Evolutionary conservation across 2,797 vertebrate genomes (phyloP).

Genomic region (Parambassis ranga): DNA sequence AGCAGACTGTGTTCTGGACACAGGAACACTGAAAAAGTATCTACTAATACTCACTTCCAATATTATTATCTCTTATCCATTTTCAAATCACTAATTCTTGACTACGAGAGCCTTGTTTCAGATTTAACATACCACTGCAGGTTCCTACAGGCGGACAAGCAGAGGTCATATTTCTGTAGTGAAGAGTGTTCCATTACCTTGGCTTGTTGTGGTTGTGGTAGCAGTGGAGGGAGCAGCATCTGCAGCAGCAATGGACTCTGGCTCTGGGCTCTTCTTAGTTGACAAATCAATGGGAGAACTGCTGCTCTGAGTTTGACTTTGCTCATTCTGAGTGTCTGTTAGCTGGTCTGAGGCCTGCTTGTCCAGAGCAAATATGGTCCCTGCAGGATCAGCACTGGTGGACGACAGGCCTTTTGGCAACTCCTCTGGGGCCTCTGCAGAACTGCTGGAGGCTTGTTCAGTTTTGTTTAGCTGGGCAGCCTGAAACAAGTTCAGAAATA

Average conservation of each 20-base stretch:
- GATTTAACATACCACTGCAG: not conserved
- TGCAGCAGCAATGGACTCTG: conserved; percentile 41
- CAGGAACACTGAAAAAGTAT: too few relatives aligned
- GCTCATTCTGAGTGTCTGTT: conserved; percentile 36
- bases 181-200: conserved; percentile 32
- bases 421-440: not conserved
- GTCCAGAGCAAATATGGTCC: not conserved
- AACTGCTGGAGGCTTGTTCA: conserved; percentile 4
- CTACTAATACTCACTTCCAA: too few relatives aligned
- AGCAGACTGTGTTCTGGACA: too few relatives aligned
- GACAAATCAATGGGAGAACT: conserved; percentile 89
- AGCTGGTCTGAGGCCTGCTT: conserved; percentile 29
- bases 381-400: conserved; percentile 19
- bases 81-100: too few relatives aligned
- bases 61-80: too few relatives aligned
- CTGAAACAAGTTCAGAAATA: conserved; percentile 25
- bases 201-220: conserved; percentile 6
- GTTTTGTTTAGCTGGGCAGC: conserved; percentile 43
- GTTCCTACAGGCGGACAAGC: not conserved
- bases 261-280: conserved; percentile 81
- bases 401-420: not conserved
- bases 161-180: not conserved
- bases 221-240: not conserved
- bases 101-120: not conserved
- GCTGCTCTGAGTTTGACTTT: conserved; percentile 27